Conservation (phyloP, 2,797 vertebrate species). For the Scarus forsteni region DNA sequence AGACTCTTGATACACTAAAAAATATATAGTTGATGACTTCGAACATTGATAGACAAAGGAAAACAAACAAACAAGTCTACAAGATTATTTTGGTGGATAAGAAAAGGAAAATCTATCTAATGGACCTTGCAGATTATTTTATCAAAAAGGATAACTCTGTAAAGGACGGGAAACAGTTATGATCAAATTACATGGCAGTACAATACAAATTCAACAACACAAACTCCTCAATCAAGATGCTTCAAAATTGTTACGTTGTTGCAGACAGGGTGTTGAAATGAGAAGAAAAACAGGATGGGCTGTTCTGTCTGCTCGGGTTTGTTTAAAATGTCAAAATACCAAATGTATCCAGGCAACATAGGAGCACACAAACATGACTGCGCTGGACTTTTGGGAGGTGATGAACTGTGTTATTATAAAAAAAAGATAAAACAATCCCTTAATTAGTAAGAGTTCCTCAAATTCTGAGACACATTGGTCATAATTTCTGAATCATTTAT, state of each 20-base stretch:
- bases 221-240: too few species aligned
- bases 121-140: background rate
- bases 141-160: too few species aligned
- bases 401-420: constrained; percentile 45
- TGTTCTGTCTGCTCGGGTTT: constrained; percentile 42
- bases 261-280: constrained; percentile 6
- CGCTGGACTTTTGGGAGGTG: constrained; percentile 30
- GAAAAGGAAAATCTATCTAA: background rate
- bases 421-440: constrained; percentile 20
- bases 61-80: background rate
- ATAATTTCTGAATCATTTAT: constrained; percentile 5
- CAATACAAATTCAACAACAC: too few species aligned
- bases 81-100: background rate
- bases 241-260: background rate
- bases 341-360: constrained; percentile 63
- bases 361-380: constrained; percentile 22
- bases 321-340: constrained; percentile 76
- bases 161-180: too few species aligned
- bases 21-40: background rate
- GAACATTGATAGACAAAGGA: background rate
- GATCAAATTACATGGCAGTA: too few species aligned
- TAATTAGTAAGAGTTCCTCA: constrained; percentile 29
- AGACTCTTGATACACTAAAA: background rate
- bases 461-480: constrained; percentile 22
- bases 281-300: constrained; percentile 7